Base-by-base conservation (phyloP, 1,140 invertebrate genomes). In the Yoshiicerus persimilis region DNA sequence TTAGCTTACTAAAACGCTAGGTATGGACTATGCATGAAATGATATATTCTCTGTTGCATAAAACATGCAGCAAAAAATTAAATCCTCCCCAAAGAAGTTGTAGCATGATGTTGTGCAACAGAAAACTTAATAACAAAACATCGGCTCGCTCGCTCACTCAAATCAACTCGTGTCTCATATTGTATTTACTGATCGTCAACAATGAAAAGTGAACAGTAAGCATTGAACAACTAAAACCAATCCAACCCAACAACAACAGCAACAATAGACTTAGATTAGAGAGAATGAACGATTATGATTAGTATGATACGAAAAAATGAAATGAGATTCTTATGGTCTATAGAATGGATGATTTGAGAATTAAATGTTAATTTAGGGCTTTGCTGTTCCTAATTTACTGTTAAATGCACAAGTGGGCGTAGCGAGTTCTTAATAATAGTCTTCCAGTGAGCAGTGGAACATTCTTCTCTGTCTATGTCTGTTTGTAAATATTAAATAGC, bases 81-180 rank as follows among this genome's bases (percentile, higher is more conserved):
- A 80, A 80, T 80, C 75, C 75, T 80, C 75, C 75, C 75, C 36
- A 80, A 80, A 80, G 75, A 2, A 80, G 75, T 36, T 2, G 32
- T 66, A 23, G 9, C 9, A 20, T 20, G 66, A 20, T 34, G 75
- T 80, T 80, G 75, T 80, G 75, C 75, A 80, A 80, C n/a, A n/a
- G 34, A 80, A 80, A 80, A 80, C 32, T 34, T 80, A 80, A 80
- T 80, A 80, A 80, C 75, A 23, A 80, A 80, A 80, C 75, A 80
- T 36, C 6, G 64, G 23, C 64, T 70, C 64, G 27, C 64, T 70
- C 64, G 23, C 64, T 70, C 64, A 70, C 64, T 70, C 64, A 70
- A 70, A 70, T 70, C 64, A n/a, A 56, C 47, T 56, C 47, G 47
- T 56, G 47, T 56, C 47, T 39, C 38, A 39, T 39, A 39, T 39